Base-by-base conservation (phyloP, 2,113 vertebrate genomes). In the Nothocercus julius region DNA sequence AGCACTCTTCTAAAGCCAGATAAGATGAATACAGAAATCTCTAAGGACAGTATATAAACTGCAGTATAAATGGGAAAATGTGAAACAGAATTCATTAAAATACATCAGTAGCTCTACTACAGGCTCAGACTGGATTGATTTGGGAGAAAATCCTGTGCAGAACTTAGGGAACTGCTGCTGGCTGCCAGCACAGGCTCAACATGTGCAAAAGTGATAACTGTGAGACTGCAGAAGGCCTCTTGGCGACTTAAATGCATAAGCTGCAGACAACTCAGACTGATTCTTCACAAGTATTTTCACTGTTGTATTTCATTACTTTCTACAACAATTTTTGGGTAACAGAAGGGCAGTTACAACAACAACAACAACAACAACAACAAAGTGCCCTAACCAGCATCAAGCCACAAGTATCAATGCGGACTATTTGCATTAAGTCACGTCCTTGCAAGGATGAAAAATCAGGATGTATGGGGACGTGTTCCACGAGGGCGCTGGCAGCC, bases 1-100 rank as follows among this genome's bases (percentile, higher is more conserved):
- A 94, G 77, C n/a, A 84, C 66, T 83, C 81, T 72, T 94, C 88
- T 88, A 86, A 94, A 94, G 85, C 85, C 73, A 94, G 90, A 89
- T 90, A 94, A 93, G 88, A 97, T 90, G 95, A 96, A 96, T 90
- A 96, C 58, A 90, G 92, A 93, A 96, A 81, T 89, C 95, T 95
- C 95, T 49, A 53, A 90, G 93, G 94, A 94, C 74, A 76, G 67
- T 66, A 45, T 88, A 96, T 94, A 96, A 96, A 96, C 83, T 89
- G 66, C 85, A 94, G 92, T 61, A 93, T 92, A 93, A 97, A 93
- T 89, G 91, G 78, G 64, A 89, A 96, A 92, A 90, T 87, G 88
- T 87, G 95, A 93, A 94, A 92, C 56, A 89, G 93, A 92, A 96
- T 92, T 93, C 91, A 87, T 95, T 93, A 95, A 92, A 93, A 94